These are phyloP conservation scores for Pterobdella sp. DNA, from an alignment of 2,888 invertebrate species.

Conservation along the genomic window DNA sequence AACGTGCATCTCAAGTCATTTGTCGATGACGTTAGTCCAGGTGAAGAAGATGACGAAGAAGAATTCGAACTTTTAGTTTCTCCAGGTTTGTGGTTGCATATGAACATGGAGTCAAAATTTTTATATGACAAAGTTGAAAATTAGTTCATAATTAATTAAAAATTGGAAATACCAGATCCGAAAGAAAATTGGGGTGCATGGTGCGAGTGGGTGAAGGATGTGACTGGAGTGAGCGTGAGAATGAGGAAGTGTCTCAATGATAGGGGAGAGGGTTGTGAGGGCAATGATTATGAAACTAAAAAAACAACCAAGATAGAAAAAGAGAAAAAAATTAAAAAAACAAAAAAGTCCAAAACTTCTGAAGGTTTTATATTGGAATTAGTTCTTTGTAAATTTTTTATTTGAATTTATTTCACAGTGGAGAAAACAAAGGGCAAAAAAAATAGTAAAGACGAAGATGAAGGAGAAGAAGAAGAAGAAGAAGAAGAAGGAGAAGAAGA, in stretches of 20 bases:
- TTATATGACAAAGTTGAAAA: not conserved
- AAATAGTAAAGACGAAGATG: not conserved
- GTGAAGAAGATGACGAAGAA: too few species aligned
- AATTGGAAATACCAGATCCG: not conserved
- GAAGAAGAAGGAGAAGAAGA: constrained; percentile 1
- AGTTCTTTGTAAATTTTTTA: too few species aligned
- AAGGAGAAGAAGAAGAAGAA: too few species aligned
- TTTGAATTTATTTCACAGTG: too few species aligned
- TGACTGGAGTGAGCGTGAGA: not conserved
- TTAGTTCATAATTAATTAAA: not conserved
- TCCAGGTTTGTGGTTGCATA: too few species aligned
- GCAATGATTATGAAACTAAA: not conserved
- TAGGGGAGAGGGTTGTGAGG: not conserved
- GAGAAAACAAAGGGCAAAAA: not conserved
- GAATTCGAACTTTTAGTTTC: too few species aligned
- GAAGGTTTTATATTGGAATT: too few species aligned
- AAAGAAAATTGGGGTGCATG: not conserved
- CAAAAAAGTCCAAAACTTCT: too few species aligned
- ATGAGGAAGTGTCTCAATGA: not conserved
- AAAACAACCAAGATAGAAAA: not conserved
- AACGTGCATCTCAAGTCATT: not conserved
- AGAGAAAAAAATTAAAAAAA: too few species aligned
- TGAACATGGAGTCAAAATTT: too few species aligned
- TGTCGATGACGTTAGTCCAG: too few species aligned
- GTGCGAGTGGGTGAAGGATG: not conserved